Conservation (phyloP, 2,888 invertebrate species). For the Eurois occulta region DNA sequence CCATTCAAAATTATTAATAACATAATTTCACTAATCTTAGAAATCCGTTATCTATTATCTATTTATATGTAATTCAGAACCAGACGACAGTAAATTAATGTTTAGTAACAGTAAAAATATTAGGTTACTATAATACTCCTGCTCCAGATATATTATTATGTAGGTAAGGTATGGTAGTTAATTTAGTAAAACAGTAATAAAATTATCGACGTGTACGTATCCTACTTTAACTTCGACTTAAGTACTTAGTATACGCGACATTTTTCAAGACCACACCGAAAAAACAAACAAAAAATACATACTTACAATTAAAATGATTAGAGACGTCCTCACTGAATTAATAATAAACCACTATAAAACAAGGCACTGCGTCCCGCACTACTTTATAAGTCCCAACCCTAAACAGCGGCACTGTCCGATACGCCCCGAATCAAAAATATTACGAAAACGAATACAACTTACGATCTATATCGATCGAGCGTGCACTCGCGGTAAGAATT, state of each 20-base stretch:
- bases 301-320: slow-evolving; percentile 63
- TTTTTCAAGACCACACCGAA: fast-evolving
- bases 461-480: slow-evolving; percentile 69
- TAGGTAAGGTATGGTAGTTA: background rate
- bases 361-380: slow-evolving; percentile 58
- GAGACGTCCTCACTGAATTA: slow-evolving; percentile 67
- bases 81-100: no score
- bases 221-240: background rate
- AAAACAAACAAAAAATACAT: slow-evolving; percentile 32
- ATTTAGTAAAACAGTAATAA: no score
- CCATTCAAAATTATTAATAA: slow-evolving; percentile 1
- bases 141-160: background rate
- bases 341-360: slow-evolving; percentile 71
- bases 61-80: background rate
- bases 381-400: slow-evolving; percentile 64
- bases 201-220: no score
- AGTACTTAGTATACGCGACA: background rate
- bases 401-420: slow-evolving; percentile 50
- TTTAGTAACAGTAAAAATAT: background rate
- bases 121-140: background rate
- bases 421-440: slow-evolving; percentile 39
- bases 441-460: slow-evolving; percentile 56
- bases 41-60: background rate
- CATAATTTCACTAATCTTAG: background rate
- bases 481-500: slow-evolving; percentile 75